These are phyloP conservation scores for Heterocephalus glaber DNA, from an alignment of 2,113 vertebrate genomes.

Conservation along the genomic window DNA sequence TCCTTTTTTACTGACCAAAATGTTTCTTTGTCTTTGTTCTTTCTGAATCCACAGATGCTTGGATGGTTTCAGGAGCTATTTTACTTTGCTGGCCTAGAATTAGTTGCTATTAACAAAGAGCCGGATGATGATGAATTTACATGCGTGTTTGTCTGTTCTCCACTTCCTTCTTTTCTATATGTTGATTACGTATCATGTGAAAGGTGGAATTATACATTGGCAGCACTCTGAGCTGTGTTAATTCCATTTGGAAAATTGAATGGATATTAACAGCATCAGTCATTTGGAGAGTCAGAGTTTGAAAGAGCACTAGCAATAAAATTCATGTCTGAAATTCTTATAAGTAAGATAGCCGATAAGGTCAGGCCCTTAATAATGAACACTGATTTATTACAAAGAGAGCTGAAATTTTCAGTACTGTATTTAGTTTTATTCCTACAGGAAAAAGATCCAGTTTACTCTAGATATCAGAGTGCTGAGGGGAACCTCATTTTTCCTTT, in stretches of 20 bases:
- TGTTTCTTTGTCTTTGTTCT: background rate
- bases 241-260: background rate
- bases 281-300: conserved; percentile 29
- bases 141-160: background rate
- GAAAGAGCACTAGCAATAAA: background rate
- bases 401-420: background rate
- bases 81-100: background rate
- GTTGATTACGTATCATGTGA: conserved; percentile 22
- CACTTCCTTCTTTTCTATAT: background rate
- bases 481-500: background rate
- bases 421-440: background rate
- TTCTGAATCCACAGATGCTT: background rate
- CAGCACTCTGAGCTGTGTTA: background rate
- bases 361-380: background rate
- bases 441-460: background rate
- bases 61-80: background rate
- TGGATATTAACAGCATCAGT: background rate
- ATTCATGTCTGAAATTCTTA: background rate
- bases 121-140: background rate
- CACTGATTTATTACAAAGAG: background rate
- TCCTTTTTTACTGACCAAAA: conserved; percentile 18
- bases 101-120: background rate
- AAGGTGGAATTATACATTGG: background rate
- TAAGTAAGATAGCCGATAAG: background rate
- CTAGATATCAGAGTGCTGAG: background rate